Percentiles rank a stretch among this genome's conserved stretches.
Conservation (phyloP, 2,888 invertebrate genomes). For the Pollenia angustigena region DNA sequence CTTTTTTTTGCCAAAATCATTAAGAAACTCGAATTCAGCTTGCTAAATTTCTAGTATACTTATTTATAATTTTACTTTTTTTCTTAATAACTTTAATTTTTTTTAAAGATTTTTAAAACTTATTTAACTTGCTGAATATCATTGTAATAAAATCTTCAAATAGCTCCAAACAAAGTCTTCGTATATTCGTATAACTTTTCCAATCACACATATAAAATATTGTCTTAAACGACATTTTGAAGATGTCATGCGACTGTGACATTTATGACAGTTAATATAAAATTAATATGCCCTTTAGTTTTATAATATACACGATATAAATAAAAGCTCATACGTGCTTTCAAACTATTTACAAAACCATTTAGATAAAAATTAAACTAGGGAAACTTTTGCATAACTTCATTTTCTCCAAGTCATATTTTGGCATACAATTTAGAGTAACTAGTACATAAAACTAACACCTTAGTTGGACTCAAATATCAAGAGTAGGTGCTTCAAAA, state of each 20-base stretch:
- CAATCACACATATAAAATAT: not conserved
- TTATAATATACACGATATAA: slow-evolving; percentile 29
- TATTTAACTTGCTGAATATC: no score
- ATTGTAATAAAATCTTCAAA: not conserved
- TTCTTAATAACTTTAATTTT: no score
- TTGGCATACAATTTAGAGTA: not conserved
- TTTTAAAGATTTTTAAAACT: no score
- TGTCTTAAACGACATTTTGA: slow-evolving; percentile 33
- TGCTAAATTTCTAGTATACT: no score
- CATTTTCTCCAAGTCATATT: not conserved
- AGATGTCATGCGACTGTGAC: slow-evolving; percentile 60
- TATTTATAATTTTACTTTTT: no score
- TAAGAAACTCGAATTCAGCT: no score
- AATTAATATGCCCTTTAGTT: slow-evolving; percentile 53
- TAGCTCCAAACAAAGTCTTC: not conserved
- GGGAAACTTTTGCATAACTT: slow-evolving; percentile 37
- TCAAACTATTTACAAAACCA: slow-evolving; percentile 11
- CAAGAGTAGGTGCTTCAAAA: slow-evolving; percentile 47
- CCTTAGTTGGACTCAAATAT: slow-evolving; percentile 1
- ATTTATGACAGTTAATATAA: slow-evolving; percentile 70
- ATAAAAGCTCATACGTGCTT: slow-evolving; percentile 6
- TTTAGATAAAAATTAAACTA: not conserved
- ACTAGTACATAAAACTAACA: slow-evolving; percentile 26
- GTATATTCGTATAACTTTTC: not conserved
- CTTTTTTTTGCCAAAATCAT: no score